Evolutionary conservation across 1,140 invertebrate species (phyloP).

Genomic region (Drosophila ohnishii): DNA sequence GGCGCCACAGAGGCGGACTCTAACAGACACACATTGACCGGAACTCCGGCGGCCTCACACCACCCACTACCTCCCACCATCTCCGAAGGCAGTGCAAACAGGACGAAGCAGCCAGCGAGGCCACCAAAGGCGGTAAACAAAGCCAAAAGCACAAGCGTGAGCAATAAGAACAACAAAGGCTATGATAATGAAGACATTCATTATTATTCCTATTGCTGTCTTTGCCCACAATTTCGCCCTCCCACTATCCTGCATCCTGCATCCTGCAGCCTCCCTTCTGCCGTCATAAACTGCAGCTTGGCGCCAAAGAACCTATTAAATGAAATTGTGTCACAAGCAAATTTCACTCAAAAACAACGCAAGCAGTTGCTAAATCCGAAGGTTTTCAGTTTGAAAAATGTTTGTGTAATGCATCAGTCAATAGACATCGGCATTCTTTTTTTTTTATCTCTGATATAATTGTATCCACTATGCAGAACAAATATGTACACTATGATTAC

Average conservation of each 20-base stretch:
- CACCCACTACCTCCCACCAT: not conserved
- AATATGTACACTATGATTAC: no score
- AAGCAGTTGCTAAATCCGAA: conserved; percentile 14
- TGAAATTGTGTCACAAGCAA: conserved; percentile 79
- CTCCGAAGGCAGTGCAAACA: conserved; percentile 26
- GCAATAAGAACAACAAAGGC: conserved; percentile 42
- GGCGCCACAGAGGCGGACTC: conserved; percentile 48
- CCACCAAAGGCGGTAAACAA: conserved; percentile 71
- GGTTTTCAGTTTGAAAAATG: not conserved
- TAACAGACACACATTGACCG: conserved; percentile 47
- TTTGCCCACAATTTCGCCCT: conserved; percentile 26
- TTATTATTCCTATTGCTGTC: conserved; percentile 77
- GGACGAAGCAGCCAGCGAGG: conserved; percentile 38
- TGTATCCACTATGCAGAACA: no score
- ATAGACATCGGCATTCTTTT: not conserved
- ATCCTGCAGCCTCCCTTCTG: conserved; percentile 13
- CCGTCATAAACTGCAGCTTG: conserved; percentile 57
- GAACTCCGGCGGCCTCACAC: conserved; percentile 44
- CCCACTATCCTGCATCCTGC: conserved; percentile 11
- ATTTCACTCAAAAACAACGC: conserved; percentile 46
- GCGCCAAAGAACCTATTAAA: conserved; percentile 79
- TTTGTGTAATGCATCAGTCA: not conserved
- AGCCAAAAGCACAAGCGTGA: conserved; percentile 27
- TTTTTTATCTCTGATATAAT: no score
- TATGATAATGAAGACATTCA: conserved; percentile 80